A percentile compares a stretch with the other conserved stretches of the same genome.
These are phyloP conservation scores for Brachyistius frenatus DNA, from an alignment of 2,113 vertebrate genomes.

Conservation along the genomic window DNA sequence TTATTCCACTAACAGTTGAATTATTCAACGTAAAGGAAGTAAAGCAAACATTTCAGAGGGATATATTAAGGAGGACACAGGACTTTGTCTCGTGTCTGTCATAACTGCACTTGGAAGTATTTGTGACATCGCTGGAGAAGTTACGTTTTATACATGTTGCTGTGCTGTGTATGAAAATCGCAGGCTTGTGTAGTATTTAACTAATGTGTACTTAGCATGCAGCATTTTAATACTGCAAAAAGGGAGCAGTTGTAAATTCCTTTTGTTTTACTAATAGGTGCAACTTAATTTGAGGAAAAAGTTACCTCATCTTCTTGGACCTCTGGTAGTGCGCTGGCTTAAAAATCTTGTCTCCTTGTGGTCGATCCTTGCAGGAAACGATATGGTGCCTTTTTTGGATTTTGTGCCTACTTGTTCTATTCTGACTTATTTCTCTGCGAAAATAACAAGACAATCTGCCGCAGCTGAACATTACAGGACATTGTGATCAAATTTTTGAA, in stretches of 20 bases:
- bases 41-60: constrained; percentile 1
- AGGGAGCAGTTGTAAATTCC: background rate
- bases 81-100: constrained; percentile 10
- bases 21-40: background rate
- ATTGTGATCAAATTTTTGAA: constrained; percentile 15
- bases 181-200: background rate
- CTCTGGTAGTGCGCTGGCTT: background rate
- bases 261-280: background rate
- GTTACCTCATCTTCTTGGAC: background rate
- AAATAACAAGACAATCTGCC: background rate
- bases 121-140: constrained; percentile 46
- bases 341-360: background rate
- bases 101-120: constrained; percentile 51
- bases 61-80: too few relatives aligned
- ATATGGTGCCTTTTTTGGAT: constrained; percentile 57
- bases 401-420: constrained; percentile 32
- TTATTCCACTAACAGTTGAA: background rate
- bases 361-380: constrained; percentile 21
- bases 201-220: background rate
- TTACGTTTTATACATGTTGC: constrained; percentile 14
- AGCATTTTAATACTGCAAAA: constrained; percentile 5
- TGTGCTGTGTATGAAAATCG: background rate
- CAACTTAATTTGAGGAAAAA: background rate
- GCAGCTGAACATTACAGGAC: background rate
- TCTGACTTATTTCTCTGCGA: background rate